Evolutionary conservation across 2,888 invertebrate genomes (phyloP).

Genomic region (Caenorhabditis sp.): DNA sequence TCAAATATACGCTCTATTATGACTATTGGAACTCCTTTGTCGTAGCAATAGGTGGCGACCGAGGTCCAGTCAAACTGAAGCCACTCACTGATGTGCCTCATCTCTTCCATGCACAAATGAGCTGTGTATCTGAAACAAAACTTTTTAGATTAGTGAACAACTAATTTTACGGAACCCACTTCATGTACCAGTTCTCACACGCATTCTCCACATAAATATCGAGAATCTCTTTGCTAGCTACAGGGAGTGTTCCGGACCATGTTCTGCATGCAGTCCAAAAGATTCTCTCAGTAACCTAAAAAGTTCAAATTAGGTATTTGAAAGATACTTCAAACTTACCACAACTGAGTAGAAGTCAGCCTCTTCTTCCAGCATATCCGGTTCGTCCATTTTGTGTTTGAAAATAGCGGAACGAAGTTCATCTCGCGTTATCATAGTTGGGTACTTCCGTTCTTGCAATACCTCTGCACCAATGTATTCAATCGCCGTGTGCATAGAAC

Average conservation of each 20-base stretch:
- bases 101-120: constrained; percentile 24
- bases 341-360: constrained; percentile 24
- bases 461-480: constrained; percentile 25
- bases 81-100: constrained; percentile 6
- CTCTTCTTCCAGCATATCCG: background rate
- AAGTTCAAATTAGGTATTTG: no score
- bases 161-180: constrained; percentile 5
- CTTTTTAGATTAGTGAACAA: background rate
- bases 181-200: constrained; percentile 41
- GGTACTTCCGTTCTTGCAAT: background rate
- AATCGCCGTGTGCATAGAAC: constrained; percentile 31
- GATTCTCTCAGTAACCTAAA: constrained; percentile 35
- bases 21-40: constrained; percentile 31
- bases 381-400: background rate
- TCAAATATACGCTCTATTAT: constrained; percentile 26
- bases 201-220: constrained; percentile 11
- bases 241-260: constrained; percentile 32
- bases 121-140: constrained; percentile 21
- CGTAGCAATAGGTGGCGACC: constrained; percentile 29
- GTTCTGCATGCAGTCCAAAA: constrained; percentile 34
- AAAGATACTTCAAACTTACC: background rate
- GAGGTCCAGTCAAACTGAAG: constrained; percentile 5
- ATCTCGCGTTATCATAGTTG: constrained; percentile 9
- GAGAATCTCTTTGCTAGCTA: constrained; percentile 1
- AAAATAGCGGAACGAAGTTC: constrained; percentile 19